Evolutionary conservation across 1,140 invertebrate species (phyloP), one percentile per base, ranked within the genome.

Genomic region (Pantala flavescens): DNA sequence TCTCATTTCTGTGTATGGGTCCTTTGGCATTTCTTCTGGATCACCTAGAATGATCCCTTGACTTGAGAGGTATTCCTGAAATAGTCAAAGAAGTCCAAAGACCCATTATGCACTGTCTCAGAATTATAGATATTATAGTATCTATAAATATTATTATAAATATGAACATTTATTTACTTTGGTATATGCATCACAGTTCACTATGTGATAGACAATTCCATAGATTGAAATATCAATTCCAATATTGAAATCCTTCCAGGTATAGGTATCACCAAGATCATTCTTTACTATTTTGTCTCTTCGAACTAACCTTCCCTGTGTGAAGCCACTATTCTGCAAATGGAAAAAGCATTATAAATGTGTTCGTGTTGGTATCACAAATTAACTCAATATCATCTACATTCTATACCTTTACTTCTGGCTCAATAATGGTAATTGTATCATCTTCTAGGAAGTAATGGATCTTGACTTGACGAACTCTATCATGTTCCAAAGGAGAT

Each of bases 361-460:
- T 23, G 7, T 24, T 10, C 42, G 24, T 7, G 16, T 23, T 5
- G 3, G 24, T 5, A 43, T 5, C 28, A 9, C 9, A 2, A 36
- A 9, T 74, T 7, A 9, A 75, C 12, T 16, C 49, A 63, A 63
- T 9, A 5, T 36, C 28, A 36, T 36, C 28, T 7, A 63, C 43
- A 21, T 23, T n/a, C 43, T 73, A 76, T 80, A 88, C 88, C 77
- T 84, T 82, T 71, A 85, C 85, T 75, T 83, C 79, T 0, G 93
- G 93, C 80, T 96, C 94, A 73, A 89, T 88, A 0, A 96, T 88
- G 12, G 88, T 88, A 74, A 97, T 87, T 0, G 91, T 92, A 81
- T 96, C 93, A 81, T 97, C 92, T 80, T 95, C 93, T 16, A 97
- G 83, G 79, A 91, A 96, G 81, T 96, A 97, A 23, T 91, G 87